Evolutionary conservation across 2,888 invertebrate genomes (phyloP), one percentile per base, ranked within the genome.

Genomic region (Sinodicranocentrus sp.): DNA sequence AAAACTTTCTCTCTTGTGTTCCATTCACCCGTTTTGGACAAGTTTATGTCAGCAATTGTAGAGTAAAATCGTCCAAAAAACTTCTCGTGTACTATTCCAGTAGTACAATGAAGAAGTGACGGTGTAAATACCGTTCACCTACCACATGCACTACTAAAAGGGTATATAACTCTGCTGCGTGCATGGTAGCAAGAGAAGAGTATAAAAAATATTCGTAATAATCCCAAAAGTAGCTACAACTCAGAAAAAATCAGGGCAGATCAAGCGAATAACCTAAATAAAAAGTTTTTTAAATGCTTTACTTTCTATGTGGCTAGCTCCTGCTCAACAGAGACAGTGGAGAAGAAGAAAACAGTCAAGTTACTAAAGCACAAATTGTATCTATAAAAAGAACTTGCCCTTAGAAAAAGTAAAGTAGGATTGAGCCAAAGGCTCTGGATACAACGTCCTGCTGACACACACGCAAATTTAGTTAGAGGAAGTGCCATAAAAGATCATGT

Each of bases 241-340:
- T 57, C 8, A 6, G 44, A 67, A 48, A 28, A 80, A 80, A 73
- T 73, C 80, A 73, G 80, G 67, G 59, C 80, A 73, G 80, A 80
- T 80, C 72, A 80, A 80, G 67, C 73, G 73, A 80, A 67, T 73
- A 80, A 67, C 73, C 80, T 59, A 80, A 65, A 80, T 80, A 73
- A 80, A 80, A 79, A 67, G 8, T 54, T 72, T 80, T 44, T 65
- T 65, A 80, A 63, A 80, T 72, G 39, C 43, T 57, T 43, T 79
- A 17, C 26, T 67, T 54, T 57, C 57, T 33, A 33, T n/a, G n/a
- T n/a, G n/a, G n/a, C n/a, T n/a, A n/a, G n/a, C n/a, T n/a, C n/a
- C n/a, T n/a, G n/a, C n/a, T n/a, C n/a, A n/a, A n/a, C n/a, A n/a
- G n/a, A n/a, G n/a, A n/a, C n/a, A n/a, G n/a, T n/a, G n/a, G n/a